Base-by-base conservation (phyloP, 2,113 vertebrate species). In the Xenus cinereus region DNA sequence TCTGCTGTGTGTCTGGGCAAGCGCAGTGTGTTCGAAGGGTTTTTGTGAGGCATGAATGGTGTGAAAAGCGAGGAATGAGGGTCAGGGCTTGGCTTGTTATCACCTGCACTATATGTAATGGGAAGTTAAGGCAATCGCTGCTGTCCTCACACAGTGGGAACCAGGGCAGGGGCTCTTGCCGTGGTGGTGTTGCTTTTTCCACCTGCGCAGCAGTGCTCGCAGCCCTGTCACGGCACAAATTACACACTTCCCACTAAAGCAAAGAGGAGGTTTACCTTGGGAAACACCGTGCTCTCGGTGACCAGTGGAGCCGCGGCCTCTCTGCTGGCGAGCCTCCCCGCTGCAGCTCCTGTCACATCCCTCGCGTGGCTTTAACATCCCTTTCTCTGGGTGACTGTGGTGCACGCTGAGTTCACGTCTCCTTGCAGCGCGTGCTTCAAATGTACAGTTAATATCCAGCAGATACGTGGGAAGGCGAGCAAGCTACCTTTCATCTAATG, bases 401-500 rank as follows among this genome's bases (percentile, higher is more conserved):
- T 48, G 60, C 86, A 21, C 51, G 2, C 26, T 4, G 15, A 51
- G 76, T 75, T 87, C 91, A 43, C 14, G 3, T 30, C 57, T 74
- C 78, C 64, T 46, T n/a, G 66, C 46, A 69, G 45, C 6, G 24
- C 57, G 50, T 35, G 27, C 95, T 87, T 86, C 12, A 76, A 81
- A 96, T 89, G 91, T 6, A 53, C 94, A 41, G 92, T 96, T 96
- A 90, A 97, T 96, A 96, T 98, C 96, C 96, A 96, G 94, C 96
- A 90, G 84, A 96, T 96, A 97, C 60, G 90, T 97, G 91, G 97
- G 97, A 98, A 92, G 95, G 96, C 96, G 91, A 90, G 97, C 96
- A 46, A 96, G 85, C 51, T 93, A 96, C 97, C 96, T 98, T 98
- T 98, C 97, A 97, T 98, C 97, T 98, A 68, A 56, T 95, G 96